A percentile compares a stretch with the other conserved stretches of the same genome.
Conservation (phyloP, 1,140 invertebrate species). For the Hyposmocoma kahamanoa region DNA sequence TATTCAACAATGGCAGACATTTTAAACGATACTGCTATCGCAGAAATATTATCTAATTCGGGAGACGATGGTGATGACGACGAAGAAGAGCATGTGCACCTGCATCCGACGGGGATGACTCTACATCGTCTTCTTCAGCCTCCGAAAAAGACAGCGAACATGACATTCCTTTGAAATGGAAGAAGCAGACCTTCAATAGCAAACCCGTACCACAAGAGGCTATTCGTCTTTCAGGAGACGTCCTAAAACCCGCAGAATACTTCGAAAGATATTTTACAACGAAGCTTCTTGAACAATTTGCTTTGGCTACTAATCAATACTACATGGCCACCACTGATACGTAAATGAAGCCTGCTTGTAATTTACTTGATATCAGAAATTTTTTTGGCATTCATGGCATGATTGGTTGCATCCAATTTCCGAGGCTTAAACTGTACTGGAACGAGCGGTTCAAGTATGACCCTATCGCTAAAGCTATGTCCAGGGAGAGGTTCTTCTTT, state of each 20-base stretch:
- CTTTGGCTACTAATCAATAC: neutral
- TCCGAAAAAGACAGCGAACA: too few species aligned
- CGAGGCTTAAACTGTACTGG: neutral
- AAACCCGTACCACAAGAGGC: neutral
- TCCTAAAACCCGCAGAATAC: neutral
- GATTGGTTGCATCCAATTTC: neutral
- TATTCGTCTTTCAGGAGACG: neutral
- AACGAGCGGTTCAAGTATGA: neutral
- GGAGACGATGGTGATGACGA: neutral
- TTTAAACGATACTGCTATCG: neutral
- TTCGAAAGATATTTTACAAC: neutral
- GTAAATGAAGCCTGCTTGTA: neutral
- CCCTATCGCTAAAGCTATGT: neutral
- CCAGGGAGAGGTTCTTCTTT: neutral
- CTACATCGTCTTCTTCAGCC: neutral
- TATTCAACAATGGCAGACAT: too few species aligned
- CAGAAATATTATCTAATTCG: neutral
- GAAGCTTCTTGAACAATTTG: neutral
- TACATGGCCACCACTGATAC: neutral
- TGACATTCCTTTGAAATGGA: too few species aligned
- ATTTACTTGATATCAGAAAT: neutral
- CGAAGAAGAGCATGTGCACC: neutral
- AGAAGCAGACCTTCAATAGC: neutral
- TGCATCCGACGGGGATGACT: neutral
- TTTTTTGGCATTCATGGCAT: neutral